phyloP scores from a whole-genome alignment of 2,888 invertebrate genomes.

The Nephrotoma guestfalica region DNA sequence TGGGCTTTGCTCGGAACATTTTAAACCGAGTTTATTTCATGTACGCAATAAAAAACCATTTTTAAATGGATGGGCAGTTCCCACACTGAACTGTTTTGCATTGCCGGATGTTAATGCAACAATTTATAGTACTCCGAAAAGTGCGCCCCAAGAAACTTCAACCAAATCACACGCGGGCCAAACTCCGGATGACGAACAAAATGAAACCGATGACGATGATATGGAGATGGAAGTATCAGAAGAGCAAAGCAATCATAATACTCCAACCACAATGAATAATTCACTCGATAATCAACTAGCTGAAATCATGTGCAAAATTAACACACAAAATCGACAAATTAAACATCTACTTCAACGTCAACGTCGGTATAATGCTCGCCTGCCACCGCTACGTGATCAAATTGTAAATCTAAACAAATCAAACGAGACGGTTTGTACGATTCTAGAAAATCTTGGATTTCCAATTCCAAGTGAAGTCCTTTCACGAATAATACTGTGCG shows the following conservation, averaged over 20 bases:
- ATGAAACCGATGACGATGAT: neutral
- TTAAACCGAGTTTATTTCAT: neutral
- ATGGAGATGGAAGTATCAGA: neutral
- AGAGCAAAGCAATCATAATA: neutral
- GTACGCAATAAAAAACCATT: neutral
- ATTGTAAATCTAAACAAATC: neutral
- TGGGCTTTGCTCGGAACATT: neutral
- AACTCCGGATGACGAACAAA: neutral
- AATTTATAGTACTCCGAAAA: neutral
- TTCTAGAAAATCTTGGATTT: neutral
- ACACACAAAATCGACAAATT: neutral
- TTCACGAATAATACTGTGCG: neutral
- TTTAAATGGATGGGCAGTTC: neutral
- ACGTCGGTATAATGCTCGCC: neutral
- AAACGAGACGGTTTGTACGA: neutral
- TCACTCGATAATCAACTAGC: neutral
- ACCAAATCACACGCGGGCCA: neutral
- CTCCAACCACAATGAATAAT: neutral
- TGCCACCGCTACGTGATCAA: neutral
- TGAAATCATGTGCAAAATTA: neutral
- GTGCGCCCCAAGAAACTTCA: neutral
- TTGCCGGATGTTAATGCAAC: neutral
- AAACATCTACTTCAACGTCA: neutral
- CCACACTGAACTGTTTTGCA: neutral
- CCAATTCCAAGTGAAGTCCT: neutral